Base-by-base conservation (phyloP, 2,888 invertebrate species). In the Macaria notata region DNA sequence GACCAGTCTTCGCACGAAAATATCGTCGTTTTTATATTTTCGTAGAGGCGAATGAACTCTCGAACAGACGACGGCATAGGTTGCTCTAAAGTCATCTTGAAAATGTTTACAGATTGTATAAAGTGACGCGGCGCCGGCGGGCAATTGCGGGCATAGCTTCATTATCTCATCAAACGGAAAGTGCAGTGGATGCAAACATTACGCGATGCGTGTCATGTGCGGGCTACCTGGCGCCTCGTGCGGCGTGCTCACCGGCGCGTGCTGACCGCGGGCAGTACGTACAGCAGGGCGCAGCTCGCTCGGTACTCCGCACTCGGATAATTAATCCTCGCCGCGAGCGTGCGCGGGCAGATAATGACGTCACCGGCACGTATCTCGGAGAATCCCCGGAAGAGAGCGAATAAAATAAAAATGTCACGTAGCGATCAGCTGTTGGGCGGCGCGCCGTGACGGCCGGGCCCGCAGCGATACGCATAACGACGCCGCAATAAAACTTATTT, bases 391-490 rank as follows among this genome's bases (percentile, higher is more conserved):
- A 89, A 90, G 88, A 85, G 87, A 84, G 82, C 77, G 88, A 86
- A 88, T 89, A 84, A 91, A 90, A 91, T 91, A 91, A 89, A 90
- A 91, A 89, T 91, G 91, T 91, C 91, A 91, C 91, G 91, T 91
- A 83, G 88, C 89, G 88, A 91, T 91, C 91, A 90, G 91, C 91
- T 90, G 90, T 85, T 87, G 84, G 81, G 82, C 81, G 86, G 78
- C 77, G 76, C 65, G 64, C 78, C 82, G 86, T 81, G 87, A 82
- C 84, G 86, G 80, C 77, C 76, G 73, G 79, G 79, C 77, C 81
- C 79, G 75, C 79, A 78, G 79, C 88, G 88, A 83, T 88, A 88
- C 90, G 90, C 90, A 88, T 89, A 90, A 89, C 89, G 88, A 88
- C 87, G 84, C 86, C 88, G 89, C 89, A 89, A 90, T 90, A 90